phyloP scores from a whole-genome alignment of 2,888 invertebrate genomes.

The Agrochola lychnidis region DNA sequence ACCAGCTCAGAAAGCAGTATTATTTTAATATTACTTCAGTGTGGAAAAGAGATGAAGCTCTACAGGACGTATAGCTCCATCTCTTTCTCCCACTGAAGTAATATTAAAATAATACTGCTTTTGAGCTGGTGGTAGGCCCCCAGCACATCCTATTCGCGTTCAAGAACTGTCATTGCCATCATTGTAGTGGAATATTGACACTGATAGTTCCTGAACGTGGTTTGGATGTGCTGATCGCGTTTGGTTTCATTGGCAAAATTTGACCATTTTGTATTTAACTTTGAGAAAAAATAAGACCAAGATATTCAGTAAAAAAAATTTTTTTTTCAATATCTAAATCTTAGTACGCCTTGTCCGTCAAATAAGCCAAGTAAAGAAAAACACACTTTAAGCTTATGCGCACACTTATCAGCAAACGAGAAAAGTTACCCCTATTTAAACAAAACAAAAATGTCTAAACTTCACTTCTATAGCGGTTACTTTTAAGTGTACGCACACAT shows the following conservation, averaged over 20 bases:
- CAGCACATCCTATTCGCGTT: neutral
- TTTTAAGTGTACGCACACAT: constrained; percentile 17
- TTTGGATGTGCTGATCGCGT: neutral
- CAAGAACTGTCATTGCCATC: neutral
- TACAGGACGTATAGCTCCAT: too few species aligned
- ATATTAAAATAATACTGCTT: too few species aligned
- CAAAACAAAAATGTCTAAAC: neutral
- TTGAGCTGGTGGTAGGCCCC: too few species aligned
- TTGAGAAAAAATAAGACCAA: neutral
- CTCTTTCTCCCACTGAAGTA: too few species aligned
- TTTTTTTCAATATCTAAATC: neutral
- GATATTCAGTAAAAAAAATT: neutral
- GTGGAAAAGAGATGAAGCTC: too few species aligned
- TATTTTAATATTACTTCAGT: too few species aligned
- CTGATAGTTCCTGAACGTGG: neutral
- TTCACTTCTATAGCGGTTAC: neutral
- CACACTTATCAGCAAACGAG: neutral
- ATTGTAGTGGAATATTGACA: neutral
- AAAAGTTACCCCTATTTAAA: neutral
- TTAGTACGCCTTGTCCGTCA: neutral
- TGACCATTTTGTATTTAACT: neutral
- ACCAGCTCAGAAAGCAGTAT: too few species aligned
- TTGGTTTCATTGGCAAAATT: neutral
- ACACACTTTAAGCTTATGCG: constrained; percentile 17
- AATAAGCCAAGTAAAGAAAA: constrained; percentile 12